Base-by-base conservation (phyloP, 2,888 invertebrate genomes). In the Drosophila bunnanda region DNA sequence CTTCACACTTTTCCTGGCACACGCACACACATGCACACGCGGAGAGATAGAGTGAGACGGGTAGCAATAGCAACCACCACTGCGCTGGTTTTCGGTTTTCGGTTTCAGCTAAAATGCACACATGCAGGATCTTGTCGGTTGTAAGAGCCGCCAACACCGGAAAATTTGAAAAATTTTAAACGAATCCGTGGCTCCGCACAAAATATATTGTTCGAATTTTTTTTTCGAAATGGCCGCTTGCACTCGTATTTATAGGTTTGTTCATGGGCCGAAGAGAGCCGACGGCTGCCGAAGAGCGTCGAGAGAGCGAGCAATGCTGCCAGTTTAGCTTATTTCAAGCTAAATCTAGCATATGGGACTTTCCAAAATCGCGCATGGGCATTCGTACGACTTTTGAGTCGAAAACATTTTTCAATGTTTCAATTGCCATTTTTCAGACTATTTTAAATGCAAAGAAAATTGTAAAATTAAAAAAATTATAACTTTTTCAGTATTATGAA, bases 1-100 rank as follows among this genome's bases (percentile, higher is more conserved):
- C 70, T 71, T 70, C 73, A 80, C 88, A 87, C 89, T 89, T 84
- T 85, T 85, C 88, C 85, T 85, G 87, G 80, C 89, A 87, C 79
- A 76, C 65, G 72, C 75, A 83, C 76, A 77, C 67, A 87, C 66
- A 80, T 72, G 67, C 69, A 82, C 60, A 61, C 60, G 60, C 68
- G 65, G 48, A 69, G 54, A 76, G 56, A 75, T 46, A 75, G 53
- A 66, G 60, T 56, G 61, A 77, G 76, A 71, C 81, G 78, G 67
- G 79, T 78, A 78, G 66, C 75, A 81, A 81, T 78, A 78, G 66
- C 75, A 81, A 81, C 80, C 70, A 82, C 82, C 81, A 83, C 74
- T 78, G 81, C 82, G 71, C 67, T 84, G 59, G 50, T 22, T 48
- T 43, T 36, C 28, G 56, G 17, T 56, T 57, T 56, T 41, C 44